Evolutionary conservation across 2,888 invertebrate species (phyloP).

Genomic region (Scaptomyza reducta): DNA sequence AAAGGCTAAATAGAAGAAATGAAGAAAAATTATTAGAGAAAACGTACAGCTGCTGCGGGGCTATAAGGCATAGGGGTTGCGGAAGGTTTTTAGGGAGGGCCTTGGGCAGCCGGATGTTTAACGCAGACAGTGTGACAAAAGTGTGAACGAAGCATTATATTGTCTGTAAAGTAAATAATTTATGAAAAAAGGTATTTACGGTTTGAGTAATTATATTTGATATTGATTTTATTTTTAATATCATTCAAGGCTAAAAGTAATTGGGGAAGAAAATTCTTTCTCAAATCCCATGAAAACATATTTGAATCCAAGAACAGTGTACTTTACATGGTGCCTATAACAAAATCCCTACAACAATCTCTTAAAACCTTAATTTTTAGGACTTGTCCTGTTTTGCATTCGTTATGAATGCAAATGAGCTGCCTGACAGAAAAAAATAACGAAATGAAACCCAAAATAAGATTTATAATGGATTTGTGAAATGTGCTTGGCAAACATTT

Average conservation of each 20-base stretch:
- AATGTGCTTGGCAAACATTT: constrained; percentile 25
- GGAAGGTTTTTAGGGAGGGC: neutral
- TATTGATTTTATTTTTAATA: neutral
- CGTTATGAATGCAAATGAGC: constrained; percentile 72
- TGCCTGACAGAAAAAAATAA: constrained; percentile 7
- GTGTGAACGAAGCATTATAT: constrained; percentile 47
- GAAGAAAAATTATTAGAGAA: constrained; percentile 49
- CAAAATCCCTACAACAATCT: neutral
- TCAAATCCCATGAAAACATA: neutral
- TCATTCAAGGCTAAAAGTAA: neutral
- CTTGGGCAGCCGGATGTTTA: constrained; percentile 39
- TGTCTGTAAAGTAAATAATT: constrained; percentile 8
- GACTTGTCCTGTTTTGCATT: constrained; percentile 28
- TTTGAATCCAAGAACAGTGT: neutral
- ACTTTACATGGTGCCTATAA: neutral
- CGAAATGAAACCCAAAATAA: constrained; percentile 8
- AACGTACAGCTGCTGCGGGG: constrained; percentile 5
- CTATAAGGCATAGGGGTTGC: neutral
- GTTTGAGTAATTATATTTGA: neutral
- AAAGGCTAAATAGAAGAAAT: constrained; percentile 60
- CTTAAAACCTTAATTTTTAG: constrained; percentile 33
- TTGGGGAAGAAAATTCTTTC: neutral
- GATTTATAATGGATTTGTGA: constrained; percentile 60
- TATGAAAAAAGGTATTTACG: neutral
- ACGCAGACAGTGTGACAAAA: constrained; percentile 39